Base-by-base conservation (phyloP, 2,113 vertebrate genomes). In the Hydrochoerus hydrochaeris region DNA sequence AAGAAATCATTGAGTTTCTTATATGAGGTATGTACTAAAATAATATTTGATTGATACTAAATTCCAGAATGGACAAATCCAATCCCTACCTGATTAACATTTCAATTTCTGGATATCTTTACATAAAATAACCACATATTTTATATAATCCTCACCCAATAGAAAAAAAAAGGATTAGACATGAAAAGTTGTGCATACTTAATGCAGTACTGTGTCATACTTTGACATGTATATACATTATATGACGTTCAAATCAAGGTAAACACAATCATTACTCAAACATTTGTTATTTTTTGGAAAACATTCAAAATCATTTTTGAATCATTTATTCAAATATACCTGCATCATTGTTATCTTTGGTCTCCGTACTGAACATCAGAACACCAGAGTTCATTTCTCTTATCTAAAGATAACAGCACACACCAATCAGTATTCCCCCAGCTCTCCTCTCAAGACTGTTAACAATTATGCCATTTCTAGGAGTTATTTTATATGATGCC, bases 21-120 rank as follows among this genome's bases (percentile, higher is more conserved):
- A 77, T 32, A 19, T 1, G 28, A 80, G 69, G 3, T 44, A 78
- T 46, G 4, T 35, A 26, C n/a, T 46, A 35, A 63, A 88, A 57
- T 71, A 26, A 38, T 65, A 77, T 54, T 91, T 93, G 19, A 86
- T 75, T 75, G 58, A 32, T 38, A 46, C 92, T 85, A 94, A 86
- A 89, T 30, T 87, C 0, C 22, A 91, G 16, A 52, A 9, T 96
- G 17, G 4, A 63, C 38, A 11, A 58, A 35, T 38, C 32, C 77
- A 58, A 35, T 38, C 32, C 77, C 12, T 57, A 71, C 81, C 46
- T 44, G 60, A 44, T 86, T 91, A 90, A 60, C 30, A 88, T 90
- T 95, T 96, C 41, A 69, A 80, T 8, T 22, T 9, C 24, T 52
- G 30, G 41, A 62, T 65, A n/a, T 62, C 38, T 90, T 94, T 67